phyloP scores from a whole-genome alignment of 2,797 vertebrate genomes.

The Centroberyx gerrardi region DNA sequence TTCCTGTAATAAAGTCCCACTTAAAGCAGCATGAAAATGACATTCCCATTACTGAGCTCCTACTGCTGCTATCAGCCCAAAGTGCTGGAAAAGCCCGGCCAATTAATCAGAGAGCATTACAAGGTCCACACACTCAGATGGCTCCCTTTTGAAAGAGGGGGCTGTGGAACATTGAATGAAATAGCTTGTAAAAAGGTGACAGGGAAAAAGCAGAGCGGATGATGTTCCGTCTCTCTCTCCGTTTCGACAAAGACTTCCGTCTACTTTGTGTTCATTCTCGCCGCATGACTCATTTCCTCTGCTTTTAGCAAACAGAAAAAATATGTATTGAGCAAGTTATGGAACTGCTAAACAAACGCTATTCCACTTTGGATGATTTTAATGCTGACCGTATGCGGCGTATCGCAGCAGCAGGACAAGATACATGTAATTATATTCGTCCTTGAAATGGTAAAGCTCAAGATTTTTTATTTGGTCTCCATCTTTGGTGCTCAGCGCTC shows the following conservation, averaged over 20 bases:
- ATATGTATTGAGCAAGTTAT: not conserved
- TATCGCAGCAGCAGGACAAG: conserved; percentile 18
- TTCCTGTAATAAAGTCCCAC: conserved; percentile 76
- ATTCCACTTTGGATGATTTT: not conserved
- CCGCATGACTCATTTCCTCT: conserved; percentile 1
- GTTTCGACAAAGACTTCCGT: conserved; percentile 11
- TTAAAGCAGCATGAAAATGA: conserved; percentile 79
- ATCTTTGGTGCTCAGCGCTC: not conserved
- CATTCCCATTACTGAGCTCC: conserved; percentile 72
- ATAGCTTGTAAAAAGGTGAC: conserved; percentile 22
- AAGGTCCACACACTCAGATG: conserved; percentile 58
- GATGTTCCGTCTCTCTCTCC: conserved; percentile 8
- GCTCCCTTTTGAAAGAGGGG: conserved; percentile 41
- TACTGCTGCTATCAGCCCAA: conserved; percentile 69
- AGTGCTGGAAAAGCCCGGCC: conserved; percentile 69
- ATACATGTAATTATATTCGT: conserved; percentile 31
- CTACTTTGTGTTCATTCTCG: not conserved
- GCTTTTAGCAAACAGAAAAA: conserved; percentile 43
- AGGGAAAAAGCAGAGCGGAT: conserved; percentile 12
- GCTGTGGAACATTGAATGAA: conserved; percentile 34
- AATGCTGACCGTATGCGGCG: not conserved
- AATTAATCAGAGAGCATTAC: conserved; percentile 73
- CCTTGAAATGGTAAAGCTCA: not conserved
- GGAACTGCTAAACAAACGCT: not conserved
- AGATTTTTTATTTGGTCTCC: not conserved